phyloP scores from a whole-genome alignment of 1,140 invertebrate species.

The Eubasilissa regina region DNA sequence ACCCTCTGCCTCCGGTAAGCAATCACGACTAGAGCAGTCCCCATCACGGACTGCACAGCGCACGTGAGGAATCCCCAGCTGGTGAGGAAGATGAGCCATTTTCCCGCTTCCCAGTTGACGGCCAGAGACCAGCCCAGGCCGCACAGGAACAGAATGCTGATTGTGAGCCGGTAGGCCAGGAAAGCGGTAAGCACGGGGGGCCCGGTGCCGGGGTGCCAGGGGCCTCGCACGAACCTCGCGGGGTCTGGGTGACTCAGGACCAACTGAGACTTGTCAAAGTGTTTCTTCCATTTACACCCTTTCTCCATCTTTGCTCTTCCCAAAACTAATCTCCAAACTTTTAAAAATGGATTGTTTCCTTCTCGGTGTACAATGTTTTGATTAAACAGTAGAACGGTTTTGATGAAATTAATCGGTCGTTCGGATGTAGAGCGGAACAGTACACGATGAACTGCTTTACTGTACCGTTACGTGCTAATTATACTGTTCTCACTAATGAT shows the following conservation, averaged over 20 bases:
- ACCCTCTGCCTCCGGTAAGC: conserved; percentile 62
- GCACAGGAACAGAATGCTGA: conserved; percentile 66
- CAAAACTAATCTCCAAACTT: neutral
- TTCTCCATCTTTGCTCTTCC: conserved; percentile 2
- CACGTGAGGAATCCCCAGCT: conserved; percentile 78
- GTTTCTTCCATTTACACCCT: conserved; percentile 47
- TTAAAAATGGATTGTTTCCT: too few relatives aligned
- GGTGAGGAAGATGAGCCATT: conserved; percentile 82
- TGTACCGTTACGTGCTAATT: too few relatives aligned
- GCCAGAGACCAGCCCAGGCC: conserved; percentile 71
- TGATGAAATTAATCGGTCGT: too few relatives aligned
- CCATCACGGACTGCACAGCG: conserved; percentile 69
- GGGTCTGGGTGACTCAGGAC: conserved; percentile 51
- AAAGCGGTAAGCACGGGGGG: conserved; percentile 59
- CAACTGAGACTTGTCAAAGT: conserved; percentile 43
- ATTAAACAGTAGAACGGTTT: too few relatives aligned
- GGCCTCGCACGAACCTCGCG: conserved; percentile 51
- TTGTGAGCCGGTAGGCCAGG: conserved; percentile 72
- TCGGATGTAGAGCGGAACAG: too few relatives aligned
- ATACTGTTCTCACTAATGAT: too few relatives aligned
- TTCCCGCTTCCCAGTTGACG: conserved; percentile 62
- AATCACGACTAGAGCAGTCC: conserved; percentile 65
- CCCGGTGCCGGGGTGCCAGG: conserved; percentile 60
- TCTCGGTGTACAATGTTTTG: too few relatives aligned
- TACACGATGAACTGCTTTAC: too few relatives aligned